Conservation (phyloP, 2,888 invertebrate species). For the Diachrysia chrysitis region DNA sequence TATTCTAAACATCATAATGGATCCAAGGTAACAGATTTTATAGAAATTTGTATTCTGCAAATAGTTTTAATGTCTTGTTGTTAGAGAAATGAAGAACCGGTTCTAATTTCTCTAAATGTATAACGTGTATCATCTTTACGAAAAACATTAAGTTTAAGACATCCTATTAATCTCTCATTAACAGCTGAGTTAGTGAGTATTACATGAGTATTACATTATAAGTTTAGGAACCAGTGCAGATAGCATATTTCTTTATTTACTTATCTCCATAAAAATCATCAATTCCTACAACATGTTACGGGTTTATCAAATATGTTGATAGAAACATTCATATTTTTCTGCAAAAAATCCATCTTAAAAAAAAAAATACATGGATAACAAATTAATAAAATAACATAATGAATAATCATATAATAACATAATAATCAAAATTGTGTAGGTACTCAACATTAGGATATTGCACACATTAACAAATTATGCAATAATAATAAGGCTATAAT, state of each 20-base stretch:
- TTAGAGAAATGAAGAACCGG: constrained; percentile 43
- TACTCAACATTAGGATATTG: neutral
- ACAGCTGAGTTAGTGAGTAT: no score
- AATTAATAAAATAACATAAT: no score
- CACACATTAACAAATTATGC: neutral
- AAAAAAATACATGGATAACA: neutral
- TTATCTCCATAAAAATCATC: no score
- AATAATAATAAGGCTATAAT: neutral
- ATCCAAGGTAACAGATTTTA: constrained; percentile 72
- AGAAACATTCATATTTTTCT: neutral
- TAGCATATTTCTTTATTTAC: no score
- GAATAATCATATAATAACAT: no score
- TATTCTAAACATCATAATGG: constrained; percentile 72
- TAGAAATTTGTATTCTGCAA: constrained; percentile 26
- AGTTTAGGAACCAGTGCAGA: neutral
- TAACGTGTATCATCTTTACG: constrained; percentile 19
- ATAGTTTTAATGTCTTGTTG: constrained; percentile 7
- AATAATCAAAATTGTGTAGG: no score
- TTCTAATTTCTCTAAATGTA: constrained; percentile 52
- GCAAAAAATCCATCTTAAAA: no score
- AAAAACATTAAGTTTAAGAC: neutral
- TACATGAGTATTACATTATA: no score
- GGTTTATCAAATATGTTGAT: neutral
- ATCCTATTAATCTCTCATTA: neutral
- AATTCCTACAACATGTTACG: no score